A percentile compares a stretch with the other conserved stretches of the same genome.
Evolutionary conservation across 2,888 invertebrate genomes (phyloP).

Genomic region (Lypha dubia): DNA sequence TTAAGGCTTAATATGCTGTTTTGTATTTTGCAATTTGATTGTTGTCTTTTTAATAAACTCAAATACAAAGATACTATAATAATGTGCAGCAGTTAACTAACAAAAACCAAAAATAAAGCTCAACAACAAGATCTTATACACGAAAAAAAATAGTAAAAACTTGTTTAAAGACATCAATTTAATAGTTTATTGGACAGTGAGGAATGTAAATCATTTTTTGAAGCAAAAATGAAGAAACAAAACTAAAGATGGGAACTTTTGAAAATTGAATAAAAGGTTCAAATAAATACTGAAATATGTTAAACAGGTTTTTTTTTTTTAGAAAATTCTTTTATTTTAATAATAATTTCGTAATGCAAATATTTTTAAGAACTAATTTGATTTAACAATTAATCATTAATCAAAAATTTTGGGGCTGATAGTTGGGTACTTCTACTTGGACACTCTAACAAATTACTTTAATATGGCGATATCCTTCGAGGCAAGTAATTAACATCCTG

Average conservation of each 20-base stretch:
- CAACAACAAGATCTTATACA: not conserved
- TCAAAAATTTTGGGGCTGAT: too few relatives aligned
- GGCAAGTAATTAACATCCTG: too few relatives aligned
- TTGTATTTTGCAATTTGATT: slow-evolving; percentile 66
- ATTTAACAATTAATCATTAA: too few relatives aligned
- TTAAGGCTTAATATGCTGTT: slow-evolving; percentile 62
- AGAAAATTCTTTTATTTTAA: not conserved
- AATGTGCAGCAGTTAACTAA: slow-evolving; percentile 33
- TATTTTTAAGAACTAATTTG: too few relatives aligned
- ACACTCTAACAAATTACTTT: too few relatives aligned
- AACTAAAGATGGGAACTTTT: slow-evolving; percentile 52
- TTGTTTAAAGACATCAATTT: slow-evolving; percentile 66
- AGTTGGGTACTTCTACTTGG: too few relatives aligned
- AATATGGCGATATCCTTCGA: too few relatives aligned
- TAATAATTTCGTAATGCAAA: too few relatives aligned
- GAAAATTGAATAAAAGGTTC: slow-evolving; percentile 5
- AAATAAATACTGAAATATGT: not conserved
- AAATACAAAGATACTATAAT: slow-evolving; percentile 60
- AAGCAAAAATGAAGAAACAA: not conserved
- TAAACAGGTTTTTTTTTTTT: not conserved
- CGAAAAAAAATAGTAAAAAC: slow-evolving; percentile 39
- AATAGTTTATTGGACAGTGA: slow-evolving; percentile 62
- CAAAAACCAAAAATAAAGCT: not conserved
- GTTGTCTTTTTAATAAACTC: slow-evolving; percentile 69
- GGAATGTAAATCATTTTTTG: slow-evolving; percentile 66